Evolutionary conservation across 1,140 invertebrate species (phyloP), one percentile per base, ranked within the genome.

Genomic region (Halesus radiatus): DNA sequence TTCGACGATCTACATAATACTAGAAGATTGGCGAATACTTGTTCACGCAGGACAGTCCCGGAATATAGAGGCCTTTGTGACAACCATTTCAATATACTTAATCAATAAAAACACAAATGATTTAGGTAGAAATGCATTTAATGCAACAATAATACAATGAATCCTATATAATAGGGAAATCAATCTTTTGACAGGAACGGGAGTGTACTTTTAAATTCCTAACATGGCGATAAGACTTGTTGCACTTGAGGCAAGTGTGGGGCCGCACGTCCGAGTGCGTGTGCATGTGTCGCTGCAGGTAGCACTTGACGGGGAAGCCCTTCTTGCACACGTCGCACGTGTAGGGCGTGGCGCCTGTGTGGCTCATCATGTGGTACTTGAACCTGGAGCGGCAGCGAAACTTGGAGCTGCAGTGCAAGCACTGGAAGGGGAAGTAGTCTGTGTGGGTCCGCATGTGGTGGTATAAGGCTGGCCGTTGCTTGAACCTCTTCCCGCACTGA

Each of bases 401-500:
- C 8, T 78, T 74, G 6, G 70, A 70, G 1, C 77, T 64, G 74
- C 85, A 88, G 0, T 76, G n/a, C 7, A 22, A 22, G 45, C 86
- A 88, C 37, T 68, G 22, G 53, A 84, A 76, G 1, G 66, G 53
- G 10, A 84, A 77, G 7, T 75, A 10, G 3, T 78, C 79, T 0
- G 68, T 80, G 66, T 87, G 85, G 87, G 89, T 79, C 85, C 87
- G 86, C 90, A 92, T 84, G 81, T 89, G 88, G 16, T 87, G 85
- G 32, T 85, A 84, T 4, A 89, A 64, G 88, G 88, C 81, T 88
- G 91, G 88, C 90, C 86, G 90, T 13, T 90, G 87, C 1, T 85
- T 85, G 83, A 92, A 92, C 7, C 84, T 86, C 83, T 91, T 91
- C 2, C 88, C 89, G 80, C 92, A 92, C 23, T 85, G 79, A 4